phyloP scores from a whole-genome alignment of 2,888 invertebrate genomes.

The Cheiracanthium punctorium region DNA sequence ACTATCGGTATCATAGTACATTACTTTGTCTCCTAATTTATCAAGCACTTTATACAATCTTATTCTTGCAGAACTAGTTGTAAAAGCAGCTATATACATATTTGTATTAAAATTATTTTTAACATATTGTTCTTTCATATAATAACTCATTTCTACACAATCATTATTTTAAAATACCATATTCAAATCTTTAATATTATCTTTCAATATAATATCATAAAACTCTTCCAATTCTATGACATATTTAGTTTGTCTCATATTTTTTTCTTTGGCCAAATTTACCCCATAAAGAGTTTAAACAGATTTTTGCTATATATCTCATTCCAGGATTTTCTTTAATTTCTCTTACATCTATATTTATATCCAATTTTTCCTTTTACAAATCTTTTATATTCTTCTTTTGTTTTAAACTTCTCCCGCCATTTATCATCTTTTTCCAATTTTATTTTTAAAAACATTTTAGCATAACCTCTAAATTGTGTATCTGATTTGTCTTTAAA shows the following conservation, averaged over 20 bases:
- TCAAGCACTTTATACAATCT: no score
- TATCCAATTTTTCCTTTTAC: constrained; percentile 18
- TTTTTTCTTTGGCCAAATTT: constrained; percentile 19
- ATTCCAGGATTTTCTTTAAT: constrained; percentile 5
- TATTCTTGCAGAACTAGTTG: no score
- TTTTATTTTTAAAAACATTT: constrained; percentile 8
- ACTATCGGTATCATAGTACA: no score
- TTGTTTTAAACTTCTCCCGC: constrained; percentile 1
- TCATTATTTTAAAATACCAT: constrained; percentile 24
- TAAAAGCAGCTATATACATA: no score
- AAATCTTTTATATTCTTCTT: background rate
- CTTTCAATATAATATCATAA: constrained; percentile 14
- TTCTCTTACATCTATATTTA: background rate
- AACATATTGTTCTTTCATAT: constrained; percentile 11
- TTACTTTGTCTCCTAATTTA: no score
- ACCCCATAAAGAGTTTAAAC: constrained; percentile 12
- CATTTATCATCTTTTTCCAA: no score
- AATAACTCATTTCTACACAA: constrained; percentile 29
- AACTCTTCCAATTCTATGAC: constrained; percentile 11
- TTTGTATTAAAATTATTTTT: no score
- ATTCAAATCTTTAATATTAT: constrained; percentile 25
- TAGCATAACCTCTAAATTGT: background rate
- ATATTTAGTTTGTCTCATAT: constrained; percentile 16
- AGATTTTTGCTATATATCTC: constrained; percentile 20
- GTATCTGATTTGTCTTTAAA: background rate